Base-by-base conservation (phyloP, 2,888 invertebrate species). In the Galerucella nymphaeae region DNA sequence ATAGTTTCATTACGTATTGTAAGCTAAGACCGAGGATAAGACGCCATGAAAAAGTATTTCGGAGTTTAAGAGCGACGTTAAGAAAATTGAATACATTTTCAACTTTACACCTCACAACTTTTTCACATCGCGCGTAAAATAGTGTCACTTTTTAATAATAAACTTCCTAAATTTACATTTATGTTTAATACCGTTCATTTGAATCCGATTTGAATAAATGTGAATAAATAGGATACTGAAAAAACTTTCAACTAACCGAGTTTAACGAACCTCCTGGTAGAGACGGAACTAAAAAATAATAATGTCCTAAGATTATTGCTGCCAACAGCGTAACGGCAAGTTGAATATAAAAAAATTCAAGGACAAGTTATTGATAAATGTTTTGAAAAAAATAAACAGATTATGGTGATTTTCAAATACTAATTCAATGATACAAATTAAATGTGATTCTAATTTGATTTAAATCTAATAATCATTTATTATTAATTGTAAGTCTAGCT, bases 371-470 rank as follows among this genome's bases (percentile, higher is more conserved):
- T 53, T 38, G 59, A 59, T 59, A 30, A 30, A 42, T 63, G 63
- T 23, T 64, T 45, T 16, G 10, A 5, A 18, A 64, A 64, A 64
- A 61, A 48, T 42, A 48, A 64, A 48, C 38, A 30, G 59, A 59
- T 59, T 59, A 59, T 30, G 38, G 38, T 38, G 38, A 38, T 59
- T 59, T 59, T 23, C 23, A 14, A n/a, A 57, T 23, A 48, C 14
- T 48, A 18, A 18, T 53, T 2, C 16, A 53, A 30, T 59, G 59
- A 30, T 59, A 59, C 18, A 59, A 59, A 59, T 59, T 59, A 59
- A 59, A 30, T n/a, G 13, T 38, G 59, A 30, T 59, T 59, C 38
- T 30, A 59, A 59, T 59, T 59, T 59, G 38, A 38, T 59, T 38
- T 16, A 5, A 50, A 50, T 16, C 8, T 50, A 50, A 50, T 50